Percentiles rank a stretch among this genome's conserved stretches.
Evolutionary conservation across 2,797 vertebrate genomes (phyloP).

Genomic region (Fringilla coelebs): DNA sequence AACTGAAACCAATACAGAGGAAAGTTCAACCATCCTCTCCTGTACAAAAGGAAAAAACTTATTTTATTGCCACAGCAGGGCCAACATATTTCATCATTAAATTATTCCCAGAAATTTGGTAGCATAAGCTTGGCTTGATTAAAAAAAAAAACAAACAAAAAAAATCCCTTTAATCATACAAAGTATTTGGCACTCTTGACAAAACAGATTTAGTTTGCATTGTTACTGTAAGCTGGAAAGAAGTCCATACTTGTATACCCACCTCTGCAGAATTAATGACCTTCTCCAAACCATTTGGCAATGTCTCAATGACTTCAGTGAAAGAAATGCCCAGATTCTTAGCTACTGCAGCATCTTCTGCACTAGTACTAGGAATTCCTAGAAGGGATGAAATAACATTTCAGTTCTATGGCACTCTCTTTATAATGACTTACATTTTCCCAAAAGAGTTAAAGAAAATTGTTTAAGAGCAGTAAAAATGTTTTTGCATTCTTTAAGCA

Average conservation of each 20-base stretch:
- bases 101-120: not conserved
- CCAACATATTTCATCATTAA: not conserved
- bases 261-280: constrained; percentile 89
- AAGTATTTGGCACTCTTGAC: not conserved
- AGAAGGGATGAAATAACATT: not conserved
- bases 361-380: constrained; percentile 87
- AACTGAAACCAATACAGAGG: not conserved
- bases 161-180: not conserved
- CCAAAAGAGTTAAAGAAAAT: not conserved
- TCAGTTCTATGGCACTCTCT: not conserved
- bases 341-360: constrained; percentile 82
- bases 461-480: not conserved
- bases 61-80: not conserved
- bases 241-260: not conserved
- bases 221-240: not conserved
- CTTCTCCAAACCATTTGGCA: constrained; percentile 79
- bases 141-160: not conserved
- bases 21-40: not conserved
- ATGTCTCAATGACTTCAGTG: constrained; percentile 78
- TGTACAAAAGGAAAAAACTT: not conserved
- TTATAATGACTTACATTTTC: not conserved
- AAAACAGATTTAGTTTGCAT: not conserved
- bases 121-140: not conserved
- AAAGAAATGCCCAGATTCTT: constrained; percentile 80
- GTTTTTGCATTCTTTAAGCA: not conserved